phyloP scores from a whole-genome alignment of 2,888 invertebrate species.

The Opisthograptis luteolata region DNA sequence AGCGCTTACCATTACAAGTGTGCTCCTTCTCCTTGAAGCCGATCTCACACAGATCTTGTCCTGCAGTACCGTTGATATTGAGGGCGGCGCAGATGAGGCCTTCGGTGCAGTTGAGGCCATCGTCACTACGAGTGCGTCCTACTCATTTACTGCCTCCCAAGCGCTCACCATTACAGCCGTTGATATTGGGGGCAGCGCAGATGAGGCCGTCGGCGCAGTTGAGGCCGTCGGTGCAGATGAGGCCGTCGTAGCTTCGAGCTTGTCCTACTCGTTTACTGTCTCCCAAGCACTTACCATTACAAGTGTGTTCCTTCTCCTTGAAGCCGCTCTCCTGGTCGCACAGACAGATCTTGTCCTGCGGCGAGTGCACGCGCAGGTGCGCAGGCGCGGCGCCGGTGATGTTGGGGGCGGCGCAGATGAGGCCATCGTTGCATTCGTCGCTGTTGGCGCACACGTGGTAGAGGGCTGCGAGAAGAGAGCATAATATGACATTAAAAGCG shows the following conservation, averaged over 20 bases:
- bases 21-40: too few species aligned
- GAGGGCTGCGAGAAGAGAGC: conserved; percentile 64
- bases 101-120: too few species aligned
- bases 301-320: conserved; percentile 85
- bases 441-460: conserved; percentile 85
- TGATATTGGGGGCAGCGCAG: too few species aligned
- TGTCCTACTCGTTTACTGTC: too few species aligned
- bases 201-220: not conserved
- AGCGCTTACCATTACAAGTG: too few species aligned
- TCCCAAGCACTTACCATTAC: conserved; percentile 81
- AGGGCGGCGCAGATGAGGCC: too few species aligned
- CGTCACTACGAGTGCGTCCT: not conserved
- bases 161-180: too few species aligned
- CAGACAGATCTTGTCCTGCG: conserved; percentile 81
- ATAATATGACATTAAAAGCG: not conserved
- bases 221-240: not conserved
- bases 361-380: conserved; percentile 63
- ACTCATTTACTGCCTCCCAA: too few species aligned
- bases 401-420: conserved; percentile 85
- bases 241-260: not conserved
- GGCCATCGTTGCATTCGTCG: conserved; percentile 86
- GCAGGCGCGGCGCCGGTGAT: conserved; percentile 75
- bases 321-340: conserved; percentile 86
- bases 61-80: too few species aligned
- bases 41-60: too few species aligned